Evolutionary conservation across 2,888 invertebrate genomes (phyloP).

Genomic region (Leptura quadrifasciata): DNA sequence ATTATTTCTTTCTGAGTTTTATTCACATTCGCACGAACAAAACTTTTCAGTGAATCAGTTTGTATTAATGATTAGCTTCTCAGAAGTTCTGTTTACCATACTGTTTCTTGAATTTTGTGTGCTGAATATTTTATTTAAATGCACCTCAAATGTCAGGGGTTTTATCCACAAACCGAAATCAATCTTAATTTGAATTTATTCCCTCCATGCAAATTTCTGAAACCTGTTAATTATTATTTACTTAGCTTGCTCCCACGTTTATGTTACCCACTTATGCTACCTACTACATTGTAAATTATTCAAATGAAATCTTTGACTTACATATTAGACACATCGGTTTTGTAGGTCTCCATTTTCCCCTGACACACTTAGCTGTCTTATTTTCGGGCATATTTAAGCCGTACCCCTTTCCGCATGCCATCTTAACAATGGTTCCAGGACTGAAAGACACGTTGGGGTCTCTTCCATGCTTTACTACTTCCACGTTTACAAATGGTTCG

Average conservation of each 20-base stretch:
- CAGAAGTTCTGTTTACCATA: no score
- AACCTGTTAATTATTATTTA: slow-evolving; percentile 4
- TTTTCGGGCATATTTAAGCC: slow-evolving; percentile 84
- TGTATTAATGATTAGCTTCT: no score
- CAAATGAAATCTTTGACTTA: slow-evolving; percentile 73
- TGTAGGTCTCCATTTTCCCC: slow-evolving; percentile 90
- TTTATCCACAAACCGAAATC: not conserved
- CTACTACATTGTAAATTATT: slow-evolving; percentile 14
- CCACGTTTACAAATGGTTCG: slow-evolving; percentile 81
- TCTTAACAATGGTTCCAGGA: slow-evolving; percentile 84
- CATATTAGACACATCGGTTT: slow-evolving; percentile 88
- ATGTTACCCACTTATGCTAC: not conserved
- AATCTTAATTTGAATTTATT: slow-evolving; percentile 10
- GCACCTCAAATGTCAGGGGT: not conserved
- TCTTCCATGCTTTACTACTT: slow-evolving; percentile 82
- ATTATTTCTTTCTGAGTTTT: no score
- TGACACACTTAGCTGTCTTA: slow-evolving; percentile 86
- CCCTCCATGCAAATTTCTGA: slow-evolving; percentile 13
- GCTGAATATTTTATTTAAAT: not conserved
- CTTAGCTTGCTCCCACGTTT: not conserved
- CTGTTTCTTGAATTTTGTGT: no score
- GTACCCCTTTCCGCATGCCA: slow-evolving; percentile 87
- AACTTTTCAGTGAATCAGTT: no score
- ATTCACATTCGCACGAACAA: no score
- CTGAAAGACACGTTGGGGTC: slow-evolving; percentile 84